Percentiles rank a stretch among this genome's conserved stretches.
These are phyloP conservation scores for Avahi laniger DNA, from an alignment of 2,797 vertebrate species.

Conservation along the genomic window DNA sequence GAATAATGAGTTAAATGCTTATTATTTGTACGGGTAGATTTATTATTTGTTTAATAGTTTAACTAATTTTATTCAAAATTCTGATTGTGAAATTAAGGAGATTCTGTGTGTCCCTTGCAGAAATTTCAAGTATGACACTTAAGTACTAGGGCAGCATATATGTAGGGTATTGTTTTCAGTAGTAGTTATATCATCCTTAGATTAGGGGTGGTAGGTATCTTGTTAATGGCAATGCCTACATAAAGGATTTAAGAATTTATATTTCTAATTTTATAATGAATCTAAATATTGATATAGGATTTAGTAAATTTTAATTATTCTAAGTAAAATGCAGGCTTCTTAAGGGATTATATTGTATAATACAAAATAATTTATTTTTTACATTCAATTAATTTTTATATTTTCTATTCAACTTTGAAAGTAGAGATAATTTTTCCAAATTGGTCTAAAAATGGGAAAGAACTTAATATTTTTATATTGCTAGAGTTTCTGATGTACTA, in stretches of 20 bases:
- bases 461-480: slow-evolving; percentile 29
- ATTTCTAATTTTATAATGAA: slow-evolving; percentile 23
- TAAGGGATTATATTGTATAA: background rate
- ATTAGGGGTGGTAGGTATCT: background rate
- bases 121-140: background rate
- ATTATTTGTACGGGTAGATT: background rate
- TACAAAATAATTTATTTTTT: slow-evolving; percentile 42
- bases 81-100: background rate
- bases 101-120: background rate
- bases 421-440: slow-evolving; percentile 17
- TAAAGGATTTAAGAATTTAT: slow-evolving; percentile 8
- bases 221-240: background rate
- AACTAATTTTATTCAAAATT: background rate
- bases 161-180: background rate
- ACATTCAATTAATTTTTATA: slow-evolving; percentile 37
- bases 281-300: background rate
- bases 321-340: slow-evolving; percentile 17
- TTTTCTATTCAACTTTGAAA: slow-evolving; percentile 45
- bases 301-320: slow-evolving; percentile 45
- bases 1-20: slow-evolving; percentile 12
- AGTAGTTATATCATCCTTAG: background rate
- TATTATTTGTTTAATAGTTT: background rate
- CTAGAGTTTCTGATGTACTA: background rate
- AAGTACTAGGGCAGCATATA: background rate
- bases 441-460: slow-evolving; percentile 9